These are phyloP conservation scores for Galeopsomyia nigrocyanea DNA, from an alignment of 2,888 invertebrate species.

Conservation along the genomic window DNA sequence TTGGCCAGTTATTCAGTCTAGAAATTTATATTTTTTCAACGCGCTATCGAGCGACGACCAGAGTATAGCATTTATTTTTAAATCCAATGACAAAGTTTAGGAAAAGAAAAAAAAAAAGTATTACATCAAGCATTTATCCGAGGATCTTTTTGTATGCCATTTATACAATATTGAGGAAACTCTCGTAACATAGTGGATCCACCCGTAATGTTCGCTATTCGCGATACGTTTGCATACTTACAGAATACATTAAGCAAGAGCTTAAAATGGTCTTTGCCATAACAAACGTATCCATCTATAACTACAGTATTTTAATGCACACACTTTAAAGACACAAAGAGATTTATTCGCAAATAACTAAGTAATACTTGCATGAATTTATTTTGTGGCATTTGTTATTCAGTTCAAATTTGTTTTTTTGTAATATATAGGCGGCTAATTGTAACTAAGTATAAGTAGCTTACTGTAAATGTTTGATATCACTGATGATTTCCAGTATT, in stretches of 20 bases:
- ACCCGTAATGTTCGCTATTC: slow-evolving; percentile 23
- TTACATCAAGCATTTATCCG: slow-evolving; percentile 26
- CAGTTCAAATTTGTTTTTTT: slow-evolving; percentile 24
- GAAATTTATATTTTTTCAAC: slow-evolving; percentile 45
- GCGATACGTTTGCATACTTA: slow-evolving; percentile 29
- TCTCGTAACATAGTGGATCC: slow-evolving; percentile 8
- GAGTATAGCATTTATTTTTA: slow-evolving; percentile 38
- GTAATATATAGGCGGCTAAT: slow-evolving; percentile 30
- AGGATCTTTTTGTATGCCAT: slow-evolving; percentile 31
- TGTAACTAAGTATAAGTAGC: slow-evolving; percentile 25
- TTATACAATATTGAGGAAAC: slow-evolving; percentile 15
- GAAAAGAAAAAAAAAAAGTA: background rate
- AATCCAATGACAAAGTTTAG: slow-evolving; percentile 37
- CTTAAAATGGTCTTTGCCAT: slow-evolving; percentile 47
- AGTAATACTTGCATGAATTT: no score
- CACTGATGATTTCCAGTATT: slow-evolving; percentile 11
- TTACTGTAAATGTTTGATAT: slow-evolving; percentile 32
- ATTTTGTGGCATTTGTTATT: background rate
- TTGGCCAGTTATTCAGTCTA: slow-evolving; percentile 32
- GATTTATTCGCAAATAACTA: no score
- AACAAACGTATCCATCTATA: slow-evolving; percentile 38
- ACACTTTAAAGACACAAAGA: no score
- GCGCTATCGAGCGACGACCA: slow-evolving; percentile 26
- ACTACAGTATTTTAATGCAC: slow-evolving; percentile 42
- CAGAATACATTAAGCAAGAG: slow-evolving; percentile 40